Percentiles rank a stretch among this genome's conserved stretches.
These are phyloP conservation scores for Acanthaster planci DNA, from an alignment of 35 echinoderm and acorn worm species.

Conservation along the genomic window DNA sequence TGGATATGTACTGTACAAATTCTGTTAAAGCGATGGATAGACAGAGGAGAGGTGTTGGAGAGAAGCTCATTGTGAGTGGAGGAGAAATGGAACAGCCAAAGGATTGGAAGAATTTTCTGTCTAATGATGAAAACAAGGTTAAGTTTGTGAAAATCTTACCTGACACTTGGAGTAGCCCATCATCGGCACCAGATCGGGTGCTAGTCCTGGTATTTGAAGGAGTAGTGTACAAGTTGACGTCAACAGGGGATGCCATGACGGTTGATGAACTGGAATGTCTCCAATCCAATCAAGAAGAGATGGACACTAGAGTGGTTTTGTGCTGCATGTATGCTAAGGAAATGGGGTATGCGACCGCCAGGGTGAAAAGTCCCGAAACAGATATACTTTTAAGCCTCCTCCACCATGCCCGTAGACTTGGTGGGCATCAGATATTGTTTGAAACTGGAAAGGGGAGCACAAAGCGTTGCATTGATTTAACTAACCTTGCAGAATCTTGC, in stretches of 20 bases:
- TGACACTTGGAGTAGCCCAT: not conserved
- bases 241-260: no score
- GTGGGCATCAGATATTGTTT: constrained; percentile 30
- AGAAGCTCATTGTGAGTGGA: constrained; percentile 28
- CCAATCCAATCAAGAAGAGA: no score
- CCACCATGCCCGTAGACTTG: constrained; percentile 10
- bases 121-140: constrained; percentile 54
- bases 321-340: no score
- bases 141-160: constrained; percentile 27
- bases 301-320: no score
- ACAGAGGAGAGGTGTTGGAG: constrained; percentile 29
- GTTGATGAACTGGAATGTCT: no score
- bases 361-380: constrained; percentile 34
- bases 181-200: not conserved
- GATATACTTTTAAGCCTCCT: constrained; percentile 80
- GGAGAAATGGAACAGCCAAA: constrained; percentile 2
- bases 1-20: constrained; percentile 35
- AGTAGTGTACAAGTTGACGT: no score
- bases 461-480: constrained; percentile 38
- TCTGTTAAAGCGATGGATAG: constrained; percentile 47
- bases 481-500: not conserved
- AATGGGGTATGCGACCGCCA: constrained; percentile 2
- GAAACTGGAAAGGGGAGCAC: constrained; percentile 42
- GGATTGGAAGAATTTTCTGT: constrained; percentile 33
- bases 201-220: not conserved